These are phyloP conservation scores for Pantherophis vulpinus DNA, from an alignment of 2,797 vertebrate species.

Conservation along the genomic window DNA sequence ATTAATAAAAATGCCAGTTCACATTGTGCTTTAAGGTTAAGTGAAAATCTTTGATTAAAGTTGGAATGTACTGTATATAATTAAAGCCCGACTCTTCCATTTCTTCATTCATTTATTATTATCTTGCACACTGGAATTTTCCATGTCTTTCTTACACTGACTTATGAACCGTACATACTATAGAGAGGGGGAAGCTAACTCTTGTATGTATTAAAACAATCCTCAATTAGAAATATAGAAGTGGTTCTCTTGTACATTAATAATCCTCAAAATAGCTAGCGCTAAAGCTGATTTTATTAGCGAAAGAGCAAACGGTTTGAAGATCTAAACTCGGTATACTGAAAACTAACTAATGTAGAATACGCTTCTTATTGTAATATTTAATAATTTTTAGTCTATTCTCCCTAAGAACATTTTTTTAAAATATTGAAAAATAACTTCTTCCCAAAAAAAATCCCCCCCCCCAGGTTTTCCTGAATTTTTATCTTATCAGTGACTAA, in stretches of 20 bases:
- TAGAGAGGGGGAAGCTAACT: neutral
- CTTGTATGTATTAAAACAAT: neutral
- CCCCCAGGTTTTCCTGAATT: neutral
- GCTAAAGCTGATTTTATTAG: neutral
- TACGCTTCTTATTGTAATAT: neutral
- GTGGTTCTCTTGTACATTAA: neutral
- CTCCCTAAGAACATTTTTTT: neutral
- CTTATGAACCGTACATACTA: neutral
- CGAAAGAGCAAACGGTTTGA: neutral
- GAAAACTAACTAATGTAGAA: neutral
- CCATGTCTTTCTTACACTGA: neutral
- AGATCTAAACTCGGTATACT: neutral
- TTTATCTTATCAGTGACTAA: neutral
- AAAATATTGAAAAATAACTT: neutral
- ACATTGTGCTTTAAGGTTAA: neutral
- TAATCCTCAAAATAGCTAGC: neutral
- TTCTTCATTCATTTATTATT: neutral
- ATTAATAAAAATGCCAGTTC: neutral
- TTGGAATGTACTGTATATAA: neutral
- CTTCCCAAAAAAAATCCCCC: neutral
- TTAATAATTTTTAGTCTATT: neutral
- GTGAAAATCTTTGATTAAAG: neutral
- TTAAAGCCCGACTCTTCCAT: neutral
- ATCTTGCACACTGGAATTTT: neutral
- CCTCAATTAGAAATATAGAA: neutral